These are phyloP conservation scores for Holcopasites calliopsidis DNA, from an alignment of 1,140 invertebrate species.

Conservation along the genomic window DNA sequence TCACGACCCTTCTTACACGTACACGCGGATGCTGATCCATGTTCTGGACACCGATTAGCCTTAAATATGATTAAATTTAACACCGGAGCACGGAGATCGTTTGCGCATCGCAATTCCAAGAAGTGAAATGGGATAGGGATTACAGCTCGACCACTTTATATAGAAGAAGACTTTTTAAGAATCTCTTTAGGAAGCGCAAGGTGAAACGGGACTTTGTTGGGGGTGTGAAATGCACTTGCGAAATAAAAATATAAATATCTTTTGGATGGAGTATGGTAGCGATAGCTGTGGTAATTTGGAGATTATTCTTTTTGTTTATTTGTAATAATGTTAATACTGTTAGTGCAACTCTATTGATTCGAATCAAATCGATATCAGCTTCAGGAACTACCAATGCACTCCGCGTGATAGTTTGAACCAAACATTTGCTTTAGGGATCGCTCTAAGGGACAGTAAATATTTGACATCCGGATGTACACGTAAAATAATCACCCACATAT, in stretches of 20 bases:
- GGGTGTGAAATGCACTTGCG: no score
- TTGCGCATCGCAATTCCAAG: neutral
- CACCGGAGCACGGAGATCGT: neutral
- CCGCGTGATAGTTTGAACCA: neutral
- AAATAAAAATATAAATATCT: no score
- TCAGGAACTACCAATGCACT: no score
- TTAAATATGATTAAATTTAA: constrained; percentile 42
- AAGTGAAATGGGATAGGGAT: neutral
- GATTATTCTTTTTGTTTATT: no score
- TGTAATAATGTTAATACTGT: no score
- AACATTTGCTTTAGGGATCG: neutral
- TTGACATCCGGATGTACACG: neutral
- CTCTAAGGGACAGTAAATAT: constrained; percentile 7
- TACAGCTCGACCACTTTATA: neutral
- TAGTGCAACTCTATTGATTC: neutral
- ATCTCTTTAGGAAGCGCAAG: neutral
- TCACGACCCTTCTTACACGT: neutral
- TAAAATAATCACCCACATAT: neutral
- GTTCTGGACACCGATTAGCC: constrained; percentile 26
- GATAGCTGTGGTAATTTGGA: no score
- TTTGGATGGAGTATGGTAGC: no score
- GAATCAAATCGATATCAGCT: neutral
- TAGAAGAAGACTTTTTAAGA: neutral
- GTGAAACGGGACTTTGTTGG: neutral
- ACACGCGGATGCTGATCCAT: constrained; percentile 6